These are phyloP conservation scores for Myrmecobius fasciatus DNA, from an alignment of 2,113 vertebrate genomes.

Conservation along the genomic window DNA sequence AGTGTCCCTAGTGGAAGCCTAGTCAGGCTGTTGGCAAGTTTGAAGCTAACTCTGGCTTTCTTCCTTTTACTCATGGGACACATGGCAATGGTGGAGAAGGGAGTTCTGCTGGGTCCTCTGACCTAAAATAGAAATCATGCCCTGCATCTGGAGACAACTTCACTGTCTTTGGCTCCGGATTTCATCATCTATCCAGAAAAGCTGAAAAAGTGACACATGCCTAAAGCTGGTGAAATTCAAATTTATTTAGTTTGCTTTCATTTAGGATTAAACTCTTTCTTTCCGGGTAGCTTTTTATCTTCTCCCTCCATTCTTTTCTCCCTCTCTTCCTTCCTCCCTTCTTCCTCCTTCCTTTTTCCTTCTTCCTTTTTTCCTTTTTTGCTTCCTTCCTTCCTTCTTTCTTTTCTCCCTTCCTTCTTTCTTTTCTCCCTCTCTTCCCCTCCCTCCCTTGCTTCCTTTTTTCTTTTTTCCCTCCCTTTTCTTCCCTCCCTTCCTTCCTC, in stretches of 20 bases:
- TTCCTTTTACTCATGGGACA: neutral
- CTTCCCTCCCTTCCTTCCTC: fast-evolving
- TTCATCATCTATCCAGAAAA: neutral
- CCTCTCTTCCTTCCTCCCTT: no score
- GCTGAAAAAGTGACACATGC: neutral
- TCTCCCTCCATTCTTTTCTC: fast-evolving
- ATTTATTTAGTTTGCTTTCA: neutral
- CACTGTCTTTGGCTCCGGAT: neutral
- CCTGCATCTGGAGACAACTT: neutral
- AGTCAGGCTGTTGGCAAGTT: neutral
- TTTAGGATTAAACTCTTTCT: neutral
- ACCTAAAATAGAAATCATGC: no score
- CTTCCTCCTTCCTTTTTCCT: fast-evolving
- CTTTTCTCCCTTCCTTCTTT: no score
- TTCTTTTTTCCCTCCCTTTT: no score
- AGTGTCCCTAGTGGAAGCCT: neutral
- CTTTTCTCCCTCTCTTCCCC: no score
- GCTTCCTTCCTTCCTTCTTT: fast-evolving
- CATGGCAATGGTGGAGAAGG: neutral
- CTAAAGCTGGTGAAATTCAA: neutral
- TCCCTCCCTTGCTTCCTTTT: no score
- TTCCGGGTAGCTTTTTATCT: neutral
- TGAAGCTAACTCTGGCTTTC: neutral
- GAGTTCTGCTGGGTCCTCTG: fast-evolving
- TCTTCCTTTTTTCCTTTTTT: fast-evolving